Percentiles rank a stretch among this genome's conserved stretches.
Conservation (phyloP, 2,113 vertebrate species). For the Oreocharis arfaki region DNA sequence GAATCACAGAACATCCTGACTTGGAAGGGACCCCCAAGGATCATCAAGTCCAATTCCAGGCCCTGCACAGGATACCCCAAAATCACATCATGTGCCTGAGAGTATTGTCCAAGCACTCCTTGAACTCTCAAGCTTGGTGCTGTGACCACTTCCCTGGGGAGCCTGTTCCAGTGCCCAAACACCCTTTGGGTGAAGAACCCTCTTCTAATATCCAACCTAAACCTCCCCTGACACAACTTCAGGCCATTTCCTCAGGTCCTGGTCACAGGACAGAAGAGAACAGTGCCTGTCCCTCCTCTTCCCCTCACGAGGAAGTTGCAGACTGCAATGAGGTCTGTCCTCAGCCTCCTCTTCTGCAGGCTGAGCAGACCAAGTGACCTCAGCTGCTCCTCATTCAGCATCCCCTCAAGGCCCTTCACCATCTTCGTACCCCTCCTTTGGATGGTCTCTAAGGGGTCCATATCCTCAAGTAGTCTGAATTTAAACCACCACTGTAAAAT, state of each 20-base stretch:
- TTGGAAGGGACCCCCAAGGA: not conserved
- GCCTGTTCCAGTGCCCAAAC: not conserved
- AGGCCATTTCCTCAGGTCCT: not conserved
- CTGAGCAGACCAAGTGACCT: not conserved
- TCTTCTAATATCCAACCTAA: not conserved
- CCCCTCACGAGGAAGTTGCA: not conserved
- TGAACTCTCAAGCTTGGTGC: not conserved
- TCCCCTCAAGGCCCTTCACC: not conserved
- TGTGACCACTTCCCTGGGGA: not conserved
- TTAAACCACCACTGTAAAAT: not conserved
- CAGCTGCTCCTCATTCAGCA: rapidly evolving
- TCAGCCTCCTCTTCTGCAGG: not conserved
- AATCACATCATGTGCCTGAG: not conserved
- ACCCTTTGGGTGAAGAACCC: too few species aligned
- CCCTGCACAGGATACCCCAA: not conserved
- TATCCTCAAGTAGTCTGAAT: not conserved
- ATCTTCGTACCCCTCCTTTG: not conserved
- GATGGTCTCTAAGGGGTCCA: not conserved
- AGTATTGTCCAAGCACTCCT: not conserved
- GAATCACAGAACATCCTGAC: not conserved
- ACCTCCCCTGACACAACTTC: not conserved
- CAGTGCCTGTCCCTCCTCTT: not conserved
- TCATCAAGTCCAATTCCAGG: not conserved
- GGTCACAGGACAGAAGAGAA: not conserved
- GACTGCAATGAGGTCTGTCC: not conserved